Conservation (phyloP, 2,797 vertebrate species). For the Ctenochaetus hawaiiensis region DNA sequence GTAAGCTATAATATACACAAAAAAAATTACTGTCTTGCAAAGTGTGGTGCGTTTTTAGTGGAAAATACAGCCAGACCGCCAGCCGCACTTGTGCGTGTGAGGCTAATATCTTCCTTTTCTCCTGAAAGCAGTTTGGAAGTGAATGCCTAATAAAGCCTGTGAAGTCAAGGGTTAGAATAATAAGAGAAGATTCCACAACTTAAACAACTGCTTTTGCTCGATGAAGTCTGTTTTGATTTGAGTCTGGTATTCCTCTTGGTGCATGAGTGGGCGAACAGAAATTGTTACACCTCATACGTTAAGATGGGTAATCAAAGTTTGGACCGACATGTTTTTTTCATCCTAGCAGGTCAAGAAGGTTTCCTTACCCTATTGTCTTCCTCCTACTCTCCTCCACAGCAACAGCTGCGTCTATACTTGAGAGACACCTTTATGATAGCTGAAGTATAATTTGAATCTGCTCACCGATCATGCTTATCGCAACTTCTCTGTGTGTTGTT, state of each 20-base stretch:
- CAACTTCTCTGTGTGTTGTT: conserved; percentile 47
- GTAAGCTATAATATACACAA: not conserved
- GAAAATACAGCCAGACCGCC: not conserved
- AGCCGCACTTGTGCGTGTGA: not conserved
- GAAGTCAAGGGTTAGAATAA: conserved; percentile 41
- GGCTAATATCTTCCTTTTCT: not conserved
- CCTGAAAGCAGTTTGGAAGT: not conserved
- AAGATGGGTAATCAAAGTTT: conserved; percentile 64
- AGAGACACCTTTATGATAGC: too few species aligned
- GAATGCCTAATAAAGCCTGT: conserved; percentile 18
- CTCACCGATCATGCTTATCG: conserved; percentile 38
- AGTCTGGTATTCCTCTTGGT: conserved; percentile 36
- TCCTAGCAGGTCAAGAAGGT: conserved; percentile 48
- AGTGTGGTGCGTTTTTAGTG: not conserved
- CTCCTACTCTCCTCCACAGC: conserved; percentile 40
- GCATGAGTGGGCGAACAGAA: conserved; percentile 42
- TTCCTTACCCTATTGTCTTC: conserved; percentile 36
- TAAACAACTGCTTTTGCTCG: conserved; percentile 27
- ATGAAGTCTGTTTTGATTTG: conserved; percentile 32
- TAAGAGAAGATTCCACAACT: conserved; percentile 26
- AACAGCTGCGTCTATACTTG: conserved; percentile 27
- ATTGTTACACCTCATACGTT: conserved; percentile 48
- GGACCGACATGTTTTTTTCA: conserved; percentile 20
- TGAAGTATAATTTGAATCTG: conserved; percentile 45
- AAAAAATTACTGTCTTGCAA: not conserved